Evolutionary conservation across 1,140 invertebrate species (phyloP).

Genomic region (Anadara kagoshimensis): DNA sequence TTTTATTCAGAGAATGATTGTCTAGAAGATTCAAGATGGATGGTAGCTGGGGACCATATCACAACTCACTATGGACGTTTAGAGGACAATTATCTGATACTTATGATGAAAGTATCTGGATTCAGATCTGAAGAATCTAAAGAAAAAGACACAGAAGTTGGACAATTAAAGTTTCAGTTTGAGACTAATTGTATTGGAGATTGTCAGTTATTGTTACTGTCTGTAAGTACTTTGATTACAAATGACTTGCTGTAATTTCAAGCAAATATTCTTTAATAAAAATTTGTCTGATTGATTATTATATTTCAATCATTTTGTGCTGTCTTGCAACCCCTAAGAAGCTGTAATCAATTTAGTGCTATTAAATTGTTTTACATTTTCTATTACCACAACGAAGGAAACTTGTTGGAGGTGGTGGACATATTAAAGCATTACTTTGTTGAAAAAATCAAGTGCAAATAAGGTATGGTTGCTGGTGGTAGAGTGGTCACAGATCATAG

Average conservation of each 20-base stretch:
- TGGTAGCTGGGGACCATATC: conserved; percentile 74
- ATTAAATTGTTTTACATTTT: background rate
- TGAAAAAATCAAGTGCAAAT: no score
- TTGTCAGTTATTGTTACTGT: conserved; percentile 77
- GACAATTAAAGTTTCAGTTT: conserved; percentile 75
- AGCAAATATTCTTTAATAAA: no score
- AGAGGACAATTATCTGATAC: conserved; percentile 71
- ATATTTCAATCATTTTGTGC: no score
- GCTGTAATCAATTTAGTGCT: background rate
- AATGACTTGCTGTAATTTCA: background rate
- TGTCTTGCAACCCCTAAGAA: background rate
- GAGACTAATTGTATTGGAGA: conserved; percentile 74
- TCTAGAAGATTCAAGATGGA: conserved; percentile 69
- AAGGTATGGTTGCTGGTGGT: no score
- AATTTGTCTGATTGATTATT: no score
- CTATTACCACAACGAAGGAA: background rate
- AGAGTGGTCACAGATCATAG: no score
- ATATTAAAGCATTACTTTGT: no score
- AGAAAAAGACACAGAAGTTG: conserved; percentile 73
- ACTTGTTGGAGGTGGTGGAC: background rate
- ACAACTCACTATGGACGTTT: conserved; percentile 73
- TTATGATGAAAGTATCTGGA: conserved; percentile 76
- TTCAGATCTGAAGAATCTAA: conserved; percentile 73
- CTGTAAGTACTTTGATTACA: conserved; percentile 66
- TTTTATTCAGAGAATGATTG: conserved; percentile 55